Conservation (phyloP, 2,797 vertebrate species). For the Bradypodion pumilum region DNA sequence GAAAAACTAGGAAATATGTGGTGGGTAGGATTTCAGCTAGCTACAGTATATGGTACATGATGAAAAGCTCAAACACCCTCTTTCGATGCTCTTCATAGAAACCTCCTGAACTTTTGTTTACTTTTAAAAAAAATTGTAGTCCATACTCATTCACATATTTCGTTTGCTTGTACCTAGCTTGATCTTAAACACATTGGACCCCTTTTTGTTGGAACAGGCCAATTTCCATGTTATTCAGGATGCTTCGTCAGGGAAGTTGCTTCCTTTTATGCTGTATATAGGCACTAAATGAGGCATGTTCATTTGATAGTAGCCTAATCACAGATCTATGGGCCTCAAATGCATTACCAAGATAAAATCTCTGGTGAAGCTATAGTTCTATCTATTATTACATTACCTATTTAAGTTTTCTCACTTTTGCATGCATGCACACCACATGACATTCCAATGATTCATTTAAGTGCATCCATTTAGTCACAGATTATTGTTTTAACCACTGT, state of each 20-base stretch:
- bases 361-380: background rate
- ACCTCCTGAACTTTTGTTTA: background rate
- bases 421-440: slow-evolving; percentile 59
- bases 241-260: background rate
- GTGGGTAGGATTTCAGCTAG: background rate
- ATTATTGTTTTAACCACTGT: slow-evolving; percentile 74
- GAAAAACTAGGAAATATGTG: background rate
- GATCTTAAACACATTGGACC: background rate
- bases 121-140: background rate
- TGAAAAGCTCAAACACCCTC: background rate
- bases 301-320: background rate
- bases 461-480: slow-evolving; percentile 72
- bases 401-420: slow-evolving; percentile 28
- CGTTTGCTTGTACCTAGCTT: background rate
- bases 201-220: background rate
- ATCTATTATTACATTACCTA: background rate
- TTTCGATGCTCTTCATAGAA: background rate
- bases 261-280: background rate
- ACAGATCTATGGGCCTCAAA: background rate
- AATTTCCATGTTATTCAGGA: background rate
- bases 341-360: background rate
- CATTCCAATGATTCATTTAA: slow-evolving; percentile 68
- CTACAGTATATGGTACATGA: background rate
- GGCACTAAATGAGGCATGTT: background rate
- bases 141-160: background rate